phyloP scores from a whole-genome alignment of 1,140 invertebrate genomes.

The Drosophila nigromelanica region DNA sequence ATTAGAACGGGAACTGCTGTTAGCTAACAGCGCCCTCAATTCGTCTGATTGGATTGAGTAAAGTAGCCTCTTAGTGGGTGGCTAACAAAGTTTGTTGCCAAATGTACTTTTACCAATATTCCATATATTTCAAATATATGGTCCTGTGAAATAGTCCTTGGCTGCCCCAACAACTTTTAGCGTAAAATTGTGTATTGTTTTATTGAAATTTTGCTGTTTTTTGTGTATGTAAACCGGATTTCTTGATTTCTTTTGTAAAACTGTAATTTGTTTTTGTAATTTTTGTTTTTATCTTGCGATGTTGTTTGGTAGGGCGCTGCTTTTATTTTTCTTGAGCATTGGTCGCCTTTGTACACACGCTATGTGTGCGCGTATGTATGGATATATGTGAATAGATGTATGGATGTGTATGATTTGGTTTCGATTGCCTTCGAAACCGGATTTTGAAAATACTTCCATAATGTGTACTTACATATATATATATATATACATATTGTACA shows the following conservation, averaged over 20 bases:
- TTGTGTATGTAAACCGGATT: constrained; percentile 69
- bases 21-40: constrained; percentile 67
- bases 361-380: constrained; percentile 1
- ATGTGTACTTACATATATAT: neutral
- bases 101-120: constrained; percentile 19
- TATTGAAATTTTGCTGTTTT: constrained; percentile 57
- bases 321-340: neutral
- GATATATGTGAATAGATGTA: too few species aligned
- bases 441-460: constrained; percentile 39
- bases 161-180: too few species aligned
- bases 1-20: constrained; percentile 74
- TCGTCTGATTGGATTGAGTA: constrained; percentile 56
- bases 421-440: constrained; percentile 73
- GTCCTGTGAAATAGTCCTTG: neutral
- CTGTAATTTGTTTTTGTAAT: constrained; percentile 48
- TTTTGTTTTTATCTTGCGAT: constrained; percentile 36
- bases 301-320: constrained; percentile 42
- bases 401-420: constrained; percentile 55
- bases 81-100: constrained; percentile 19
- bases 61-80: constrained; percentile 31
- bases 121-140: neutral
- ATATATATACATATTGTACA: neutral
- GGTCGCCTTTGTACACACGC: constrained; percentile 33
- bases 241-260: constrained; percentile 55
- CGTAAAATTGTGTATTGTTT: constrained; percentile 18